Conservation (phyloP, 2,888 invertebrate species). For the Parelbella ahira region DNA sequence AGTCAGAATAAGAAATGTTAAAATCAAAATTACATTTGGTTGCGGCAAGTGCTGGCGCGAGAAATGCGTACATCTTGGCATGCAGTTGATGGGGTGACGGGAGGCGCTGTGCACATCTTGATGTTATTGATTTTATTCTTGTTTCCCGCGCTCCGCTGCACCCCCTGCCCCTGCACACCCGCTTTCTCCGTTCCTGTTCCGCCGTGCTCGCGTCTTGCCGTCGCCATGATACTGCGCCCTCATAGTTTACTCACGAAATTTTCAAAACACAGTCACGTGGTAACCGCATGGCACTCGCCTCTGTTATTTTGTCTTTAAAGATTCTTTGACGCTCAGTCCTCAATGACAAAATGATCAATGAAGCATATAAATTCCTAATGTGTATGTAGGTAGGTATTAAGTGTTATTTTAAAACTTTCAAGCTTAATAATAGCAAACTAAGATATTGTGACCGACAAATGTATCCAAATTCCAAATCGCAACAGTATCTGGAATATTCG, state of each 20-base stretch:
- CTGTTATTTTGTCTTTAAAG: too few species aligned
- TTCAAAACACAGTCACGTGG: constrained; percentile 51
- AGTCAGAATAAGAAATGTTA: too few species aligned
- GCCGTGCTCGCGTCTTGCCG: constrained; percentile 19
- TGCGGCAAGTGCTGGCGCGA: too few species aligned
- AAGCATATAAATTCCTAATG: too few species aligned
- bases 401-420: too few species aligned
- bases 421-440: too few species aligned
- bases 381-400: too few species aligned
- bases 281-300: constrained; percentile 28
- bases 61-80: constrained; percentile 9
- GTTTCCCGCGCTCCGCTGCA: constrained; percentile 42
- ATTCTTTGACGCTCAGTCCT: too few species aligned
- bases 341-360: background rate
- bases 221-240: constrained; percentile 29
- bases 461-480: too few species aligned
- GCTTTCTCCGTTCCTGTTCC: constrained; percentile 25
- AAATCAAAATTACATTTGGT: too few species aligned
- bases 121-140: constrained; percentile 53
- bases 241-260: constrained; percentile 31
- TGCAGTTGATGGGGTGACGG: constrained; percentile 9
- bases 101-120: constrained; percentile 36
- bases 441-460: too few species aligned
- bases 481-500: too few species aligned
- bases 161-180: constrained; percentile 33